Percentiles rank a stretch among this genome's conserved stretches.
phyloP scores from a whole-genome alignment of 2,113 vertebrate genomes.

The Phrynocephalus versicolor region DNA sequence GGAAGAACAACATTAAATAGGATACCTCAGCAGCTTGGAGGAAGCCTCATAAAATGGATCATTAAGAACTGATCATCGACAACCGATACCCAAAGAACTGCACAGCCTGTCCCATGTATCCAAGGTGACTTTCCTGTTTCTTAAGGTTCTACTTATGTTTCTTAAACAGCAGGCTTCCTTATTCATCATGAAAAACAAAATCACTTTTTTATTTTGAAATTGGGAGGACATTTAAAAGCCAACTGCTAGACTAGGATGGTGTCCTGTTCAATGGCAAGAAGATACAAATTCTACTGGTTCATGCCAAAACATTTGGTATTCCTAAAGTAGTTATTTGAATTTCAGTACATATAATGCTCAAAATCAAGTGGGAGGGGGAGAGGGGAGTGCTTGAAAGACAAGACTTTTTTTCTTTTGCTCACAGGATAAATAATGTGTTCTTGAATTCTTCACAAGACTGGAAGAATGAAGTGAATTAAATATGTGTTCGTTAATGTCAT shows the following conservation, averaged over 20 bases:
- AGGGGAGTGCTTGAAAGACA: not conserved
- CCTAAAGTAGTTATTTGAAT: not conserved
- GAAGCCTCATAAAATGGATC: not conserved
- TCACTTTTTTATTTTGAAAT: not conserved
- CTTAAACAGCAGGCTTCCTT: not conserved
- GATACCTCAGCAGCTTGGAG: not conserved
- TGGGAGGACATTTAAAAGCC: not conserved
- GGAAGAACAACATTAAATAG: constrained; percentile 22
- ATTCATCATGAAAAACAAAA: not conserved
- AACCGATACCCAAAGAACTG: not conserved
- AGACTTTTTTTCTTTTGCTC: too few relatives aligned
- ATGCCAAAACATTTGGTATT: not conserved
- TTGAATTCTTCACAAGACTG: too few relatives aligned
- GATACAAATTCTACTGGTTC: not conserved
- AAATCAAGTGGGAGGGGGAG: not conserved
- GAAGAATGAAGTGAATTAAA: not conserved
- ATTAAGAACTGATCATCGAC: not conserved
- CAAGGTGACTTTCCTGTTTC: not conserved
- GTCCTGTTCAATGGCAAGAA: not conserved
- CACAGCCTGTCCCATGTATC: not conserved
- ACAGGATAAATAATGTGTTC: not conserved
- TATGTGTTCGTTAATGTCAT: not conserved
- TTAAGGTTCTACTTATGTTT: not conserved
- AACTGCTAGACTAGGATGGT: not conserved
- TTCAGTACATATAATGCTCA: not conserved